phyloP scores from a whole-genome alignment of 2,113 vertebrate species.

The Piaya cayana region DNA sequence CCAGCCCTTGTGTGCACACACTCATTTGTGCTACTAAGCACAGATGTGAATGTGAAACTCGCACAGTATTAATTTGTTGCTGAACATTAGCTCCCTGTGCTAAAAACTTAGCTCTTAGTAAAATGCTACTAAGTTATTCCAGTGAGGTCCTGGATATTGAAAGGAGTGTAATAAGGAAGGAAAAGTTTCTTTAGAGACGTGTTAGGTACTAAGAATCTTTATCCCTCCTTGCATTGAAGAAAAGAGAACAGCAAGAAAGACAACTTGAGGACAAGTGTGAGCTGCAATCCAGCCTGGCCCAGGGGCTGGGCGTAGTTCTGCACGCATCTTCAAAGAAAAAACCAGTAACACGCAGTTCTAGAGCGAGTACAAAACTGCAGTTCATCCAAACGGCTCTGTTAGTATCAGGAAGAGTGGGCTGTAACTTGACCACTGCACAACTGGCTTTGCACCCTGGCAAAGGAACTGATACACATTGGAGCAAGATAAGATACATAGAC shows the following conservation, averaged over 20 bases:
- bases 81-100: not conserved
- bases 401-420: not conserved
- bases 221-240: not conserved
- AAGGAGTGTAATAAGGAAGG: not conserved
- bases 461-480: not conserved
- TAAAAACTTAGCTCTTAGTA: not conserved
- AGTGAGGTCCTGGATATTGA: not conserved
- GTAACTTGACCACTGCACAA: not conserved
- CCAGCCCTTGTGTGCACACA: not conserved
- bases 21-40: not conserved
- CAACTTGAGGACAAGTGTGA: not conserved
- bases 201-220: not conserved
- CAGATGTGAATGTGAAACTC: not conserved
- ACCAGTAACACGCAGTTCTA: not conserved
- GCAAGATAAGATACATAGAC: not conserved
- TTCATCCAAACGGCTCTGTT: not conserved
- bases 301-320: not conserved
- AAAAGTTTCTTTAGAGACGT: not conserved
- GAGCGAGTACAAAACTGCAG: not conserved
- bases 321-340: not conserved
- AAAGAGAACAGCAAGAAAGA: not conserved
- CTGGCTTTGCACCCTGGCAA: not conserved
- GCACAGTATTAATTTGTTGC: not conserved
- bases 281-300: not conserved
- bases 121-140: not conserved